Percentiles rank a stretch among this genome's conserved stretches.
Conservation (phyloP, 2,888 invertebrate species). For the Andrena trimmerana region DNA sequence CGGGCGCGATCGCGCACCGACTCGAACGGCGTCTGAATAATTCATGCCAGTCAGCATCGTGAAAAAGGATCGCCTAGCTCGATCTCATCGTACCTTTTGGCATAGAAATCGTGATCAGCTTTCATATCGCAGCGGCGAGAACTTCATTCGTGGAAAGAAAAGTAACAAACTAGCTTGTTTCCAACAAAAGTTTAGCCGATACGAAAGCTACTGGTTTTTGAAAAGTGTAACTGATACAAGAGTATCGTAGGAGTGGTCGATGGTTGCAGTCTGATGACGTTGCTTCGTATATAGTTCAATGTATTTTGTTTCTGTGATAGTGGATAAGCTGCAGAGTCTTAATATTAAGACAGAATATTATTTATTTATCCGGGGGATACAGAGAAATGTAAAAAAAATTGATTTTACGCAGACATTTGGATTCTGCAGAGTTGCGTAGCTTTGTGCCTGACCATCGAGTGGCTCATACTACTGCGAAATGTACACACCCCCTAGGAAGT, state of each 20-base stretch:
- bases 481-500: neutral
- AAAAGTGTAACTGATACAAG: neutral
- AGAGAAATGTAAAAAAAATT: neutral
- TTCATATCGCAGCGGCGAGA: conserved; percentile 8
- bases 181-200: neutral
- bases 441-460: conserved; percentile 27
- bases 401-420: neutral
- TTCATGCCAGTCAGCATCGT: conserved; percentile 33
- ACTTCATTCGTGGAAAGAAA: conserved; percentile 6
- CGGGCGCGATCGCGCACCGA: conserved; percentile 11
- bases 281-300: neutral
- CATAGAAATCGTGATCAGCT: conserved; percentile 14
- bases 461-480: conserved; percentile 49
- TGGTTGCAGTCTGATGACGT: neutral
- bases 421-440: neutral
- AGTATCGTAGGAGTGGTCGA: neutral
- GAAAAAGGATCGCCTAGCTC: conserved; percentile 23
- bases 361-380: neutral
- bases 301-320: neutral
- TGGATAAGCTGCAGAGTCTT: neutral
- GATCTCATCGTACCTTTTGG: conserved; percentile 29
- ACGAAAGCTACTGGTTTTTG: neutral
- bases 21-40: conserved; percentile 45
- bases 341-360: neutral
- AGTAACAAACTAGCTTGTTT: conserved; percentile 1